Evolutionary conservation across 2,888 invertebrate genomes (phyloP).

Genomic region (Phragmatobia fuliginosa): DNA sequence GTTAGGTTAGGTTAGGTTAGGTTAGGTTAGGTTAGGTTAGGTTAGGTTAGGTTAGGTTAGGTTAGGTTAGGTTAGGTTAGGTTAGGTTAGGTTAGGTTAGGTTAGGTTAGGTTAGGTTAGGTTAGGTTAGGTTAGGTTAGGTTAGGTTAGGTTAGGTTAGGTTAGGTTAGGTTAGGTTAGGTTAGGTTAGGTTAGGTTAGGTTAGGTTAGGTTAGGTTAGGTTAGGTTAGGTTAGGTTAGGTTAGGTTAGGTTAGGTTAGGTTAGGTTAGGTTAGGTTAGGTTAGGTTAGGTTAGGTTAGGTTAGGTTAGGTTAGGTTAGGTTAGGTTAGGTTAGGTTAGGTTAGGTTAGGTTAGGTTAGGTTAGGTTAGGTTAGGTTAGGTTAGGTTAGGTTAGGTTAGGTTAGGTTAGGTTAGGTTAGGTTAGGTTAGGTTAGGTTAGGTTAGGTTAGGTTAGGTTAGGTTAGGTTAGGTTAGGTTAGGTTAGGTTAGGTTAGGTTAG

Average conservation of each 20-base stretch:
- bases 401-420: constrained; percentile 37
- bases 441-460: constrained; percentile 34
- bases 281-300: constrained; percentile 27
- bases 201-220: constrained; percentile 25
- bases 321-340: constrained; percentile 39
- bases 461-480: constrained; percentile 12
- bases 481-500: constrained; percentile 19
- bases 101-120: constrained; percentile 36
- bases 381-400: constrained; percentile 43
- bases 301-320: constrained; percentile 28
- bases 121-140: constrained; percentile 33
- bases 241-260: constrained; percentile 26
- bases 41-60: constrained; percentile 41
- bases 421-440: constrained; percentile 39
- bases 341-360: constrained; percentile 40
- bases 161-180: constrained; percentile 26
- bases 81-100: constrained; percentile 41
- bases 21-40: constrained; percentile 49
- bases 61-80: constrained; percentile 39
- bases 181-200: constrained; percentile 25
- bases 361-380: constrained; percentile 43
- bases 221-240: constrained; percentile 26
- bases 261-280: constrained; percentile 28
- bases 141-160: constrained; percentile 28
- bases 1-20: constrained; percentile 54